A percentile compares a stretch with the other conserved stretches of the same genome.
Conservation (phyloP, 2,888 invertebrate species). For the Cheilosia grossa region DNA sequence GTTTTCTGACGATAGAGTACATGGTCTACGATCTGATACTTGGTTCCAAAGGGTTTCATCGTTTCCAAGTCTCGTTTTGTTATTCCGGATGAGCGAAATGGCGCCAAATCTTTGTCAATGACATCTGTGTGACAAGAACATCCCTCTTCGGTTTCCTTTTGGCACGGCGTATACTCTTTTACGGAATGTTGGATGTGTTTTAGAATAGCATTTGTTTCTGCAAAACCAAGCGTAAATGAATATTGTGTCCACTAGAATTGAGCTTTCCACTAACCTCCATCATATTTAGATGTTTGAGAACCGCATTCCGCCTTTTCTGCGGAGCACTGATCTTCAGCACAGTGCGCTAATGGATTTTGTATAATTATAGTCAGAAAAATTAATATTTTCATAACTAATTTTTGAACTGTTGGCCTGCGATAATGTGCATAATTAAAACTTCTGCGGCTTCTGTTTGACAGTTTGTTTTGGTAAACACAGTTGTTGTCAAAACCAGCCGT, state of each 20-base stretch:
- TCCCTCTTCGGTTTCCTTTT: constrained; percentile 78
- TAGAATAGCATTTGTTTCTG: constrained; percentile 79
- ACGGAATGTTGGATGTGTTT: constrained; percentile 84
- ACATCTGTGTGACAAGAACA: constrained; percentile 87
- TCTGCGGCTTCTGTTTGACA: constrained; percentile 59
- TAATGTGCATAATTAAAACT: constrained; percentile 27
- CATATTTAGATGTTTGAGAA: constrained; percentile 59
- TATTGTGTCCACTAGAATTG: background rate
- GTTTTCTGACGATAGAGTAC: constrained; percentile 91
- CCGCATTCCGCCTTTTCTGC: constrained; percentile 68
- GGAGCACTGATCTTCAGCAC: constrained; percentile 42
- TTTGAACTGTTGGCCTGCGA: constrained; percentile 19
- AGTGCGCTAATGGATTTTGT: constrained; percentile 19
- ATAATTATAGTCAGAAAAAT: constrained; percentile 37
- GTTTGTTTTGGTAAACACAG: constrained; percentile 19
- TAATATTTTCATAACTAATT: constrained; percentile 61
- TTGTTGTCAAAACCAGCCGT: constrained; percentile 14
- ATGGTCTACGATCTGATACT: constrained; percentile 93
- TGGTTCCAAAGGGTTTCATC: constrained; percentile 86
- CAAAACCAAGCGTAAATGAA: constrained; percentile 20
- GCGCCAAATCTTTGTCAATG: constrained; percentile 87
- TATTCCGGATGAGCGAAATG: constrained; percentile 89
- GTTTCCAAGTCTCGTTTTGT: constrained; percentile 86
- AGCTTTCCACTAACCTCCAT: constrained; percentile 13
- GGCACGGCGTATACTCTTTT: constrained; percentile 85